A percentile compares a stretch with the other conserved stretches of the same genome.
phyloP scores from a whole-genome alignment of 1,140 invertebrate species.

The Bathynomus jamesi region DNA sequence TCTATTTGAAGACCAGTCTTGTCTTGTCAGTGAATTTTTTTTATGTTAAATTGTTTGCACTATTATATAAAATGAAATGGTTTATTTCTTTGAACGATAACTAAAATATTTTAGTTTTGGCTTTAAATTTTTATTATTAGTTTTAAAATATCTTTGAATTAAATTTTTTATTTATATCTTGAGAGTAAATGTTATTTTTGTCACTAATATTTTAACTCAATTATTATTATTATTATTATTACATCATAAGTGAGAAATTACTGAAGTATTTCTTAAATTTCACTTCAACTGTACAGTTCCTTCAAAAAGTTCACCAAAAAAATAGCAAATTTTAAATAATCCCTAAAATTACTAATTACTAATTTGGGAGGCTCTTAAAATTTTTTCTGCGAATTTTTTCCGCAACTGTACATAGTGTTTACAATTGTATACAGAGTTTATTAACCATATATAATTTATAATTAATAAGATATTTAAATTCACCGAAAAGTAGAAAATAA shows the following conservation, averaged over 20 bases:
- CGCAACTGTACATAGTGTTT: background rate
- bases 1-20: background rate
- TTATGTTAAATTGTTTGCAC: background rate
- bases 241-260: background rate
- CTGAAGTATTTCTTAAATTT: background rate
- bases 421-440: background rate
- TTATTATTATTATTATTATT: background rate
- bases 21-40: background rate
- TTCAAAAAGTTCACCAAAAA: background rate
- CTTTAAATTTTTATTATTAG: background rate
- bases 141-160: background rate
- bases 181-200: background rate
- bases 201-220: background rate
- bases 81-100: background rate
- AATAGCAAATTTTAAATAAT: background rate
- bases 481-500: too few relatives aligned
- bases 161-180: background rate
- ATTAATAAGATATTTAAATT: too few relatives aligned
- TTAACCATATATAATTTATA: background rate
- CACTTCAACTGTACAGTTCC: background rate
- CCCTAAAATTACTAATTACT: background rate
- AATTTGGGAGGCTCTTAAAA: background rate
- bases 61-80: background rate
- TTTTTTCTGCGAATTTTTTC: background rate
- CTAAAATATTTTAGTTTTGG: background rate